Evolutionary conservation across 2,888 invertebrate genomes (phyloP).

Genomic region (Zaprionus obscuricornis): DNA sequence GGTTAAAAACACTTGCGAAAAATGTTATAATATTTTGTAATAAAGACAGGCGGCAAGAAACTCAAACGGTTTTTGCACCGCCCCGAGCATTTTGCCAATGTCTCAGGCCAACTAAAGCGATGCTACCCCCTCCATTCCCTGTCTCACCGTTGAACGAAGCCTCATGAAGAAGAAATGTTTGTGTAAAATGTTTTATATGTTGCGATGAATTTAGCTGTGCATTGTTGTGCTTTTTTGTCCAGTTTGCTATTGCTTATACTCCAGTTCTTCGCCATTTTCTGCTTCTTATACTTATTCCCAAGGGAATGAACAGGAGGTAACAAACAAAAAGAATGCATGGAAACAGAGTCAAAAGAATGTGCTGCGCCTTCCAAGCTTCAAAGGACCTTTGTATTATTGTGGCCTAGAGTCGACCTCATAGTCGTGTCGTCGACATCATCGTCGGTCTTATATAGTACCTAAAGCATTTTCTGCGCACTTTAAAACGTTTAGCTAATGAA

Average conservation of each 20-base stretch:
- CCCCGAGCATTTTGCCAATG: neutral
- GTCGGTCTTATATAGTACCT: slow-evolving; percentile 33
- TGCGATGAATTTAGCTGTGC: slow-evolving; percentile 70
- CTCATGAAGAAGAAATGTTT: slow-evolving; percentile 64
- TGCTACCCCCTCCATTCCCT: neutral
- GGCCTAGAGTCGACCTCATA: slow-evolving; percentile 28
- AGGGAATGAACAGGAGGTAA: too few relatives aligned
- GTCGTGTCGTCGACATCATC: neutral
- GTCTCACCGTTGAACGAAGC: too few relatives aligned
- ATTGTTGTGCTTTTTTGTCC: slow-evolving; percentile 51
- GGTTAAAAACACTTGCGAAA: slow-evolving; percentile 78
- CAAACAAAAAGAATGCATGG: slow-evolving; percentile 57
- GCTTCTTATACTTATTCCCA: too few relatives aligned
- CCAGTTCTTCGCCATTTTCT: too few relatives aligned
- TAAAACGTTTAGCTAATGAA: slow-evolving; percentile 79
- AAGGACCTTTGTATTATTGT: slow-evolving; percentile 55
- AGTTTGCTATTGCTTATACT: slow-evolving; percentile 7
- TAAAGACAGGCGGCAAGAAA: slow-evolving; percentile 60
- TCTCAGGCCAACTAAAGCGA: neutral
- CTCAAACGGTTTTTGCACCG: slow-evolving; percentile 59
- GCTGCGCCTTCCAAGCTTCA: slow-evolving; percentile 69
- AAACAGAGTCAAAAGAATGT: slow-evolving; percentile 74
- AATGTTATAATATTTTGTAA: slow-evolving; percentile 77
- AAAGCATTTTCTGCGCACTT: slow-evolving; percentile 68
- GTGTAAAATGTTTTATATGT: slow-evolving; percentile 75